These are phyloP conservation scores for Aurelia sp. DNA, from an alignment of 30 jellyfish, hydroid and myxozoan species.

Conservation along the genomic window DNA sequence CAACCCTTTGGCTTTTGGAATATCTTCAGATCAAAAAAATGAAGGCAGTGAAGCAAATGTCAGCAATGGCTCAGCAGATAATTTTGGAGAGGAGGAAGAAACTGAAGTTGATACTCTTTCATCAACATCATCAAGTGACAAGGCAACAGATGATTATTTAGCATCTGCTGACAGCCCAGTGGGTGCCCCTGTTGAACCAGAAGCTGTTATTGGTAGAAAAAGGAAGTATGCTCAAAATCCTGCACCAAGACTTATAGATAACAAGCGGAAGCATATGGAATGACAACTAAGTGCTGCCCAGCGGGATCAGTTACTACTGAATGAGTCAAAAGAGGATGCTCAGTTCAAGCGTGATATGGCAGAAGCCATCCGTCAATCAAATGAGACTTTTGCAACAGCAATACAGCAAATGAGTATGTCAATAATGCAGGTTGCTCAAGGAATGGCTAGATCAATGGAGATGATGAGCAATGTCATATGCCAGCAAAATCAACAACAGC, in stretches of 20 bases:
- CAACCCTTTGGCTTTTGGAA: constrained; percentile 25
- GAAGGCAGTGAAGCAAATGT: constrained; percentile 11
- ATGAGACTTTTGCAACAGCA: constrained; percentile 55
- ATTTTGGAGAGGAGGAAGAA: neutral
- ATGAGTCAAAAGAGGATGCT: constrained; percentile 61
- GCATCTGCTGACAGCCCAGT: constrained; percentile 17
- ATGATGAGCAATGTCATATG: constrained; percentile 61
- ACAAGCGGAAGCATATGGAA: constrained; percentile 67
- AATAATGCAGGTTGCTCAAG: constrained; percentile 74
- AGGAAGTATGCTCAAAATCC: constrained; percentile 13
- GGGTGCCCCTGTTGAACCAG: neutral
- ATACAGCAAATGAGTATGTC: constrained; percentile 57
- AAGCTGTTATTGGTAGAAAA: constrained; percentile 11
- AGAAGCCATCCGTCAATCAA: constrained; percentile 61
- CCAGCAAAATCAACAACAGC: constrained; percentile 18
- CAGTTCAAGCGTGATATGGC: constrained; percentile 72
- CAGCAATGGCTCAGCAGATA: constrained; percentile 16
- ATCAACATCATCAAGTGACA: neutral
- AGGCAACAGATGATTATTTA: neutral
- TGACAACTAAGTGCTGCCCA: constrained; percentile 61
- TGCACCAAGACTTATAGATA: constrained; percentile 48
- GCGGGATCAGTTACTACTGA: constrained; percentile 58
- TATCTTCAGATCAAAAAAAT: neutral
- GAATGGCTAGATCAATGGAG: constrained; percentile 45
- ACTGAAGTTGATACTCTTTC: constrained; percentile 5